Conservation (phyloP, 2,888 invertebrate species). For the Nysson spinosus region DNA sequence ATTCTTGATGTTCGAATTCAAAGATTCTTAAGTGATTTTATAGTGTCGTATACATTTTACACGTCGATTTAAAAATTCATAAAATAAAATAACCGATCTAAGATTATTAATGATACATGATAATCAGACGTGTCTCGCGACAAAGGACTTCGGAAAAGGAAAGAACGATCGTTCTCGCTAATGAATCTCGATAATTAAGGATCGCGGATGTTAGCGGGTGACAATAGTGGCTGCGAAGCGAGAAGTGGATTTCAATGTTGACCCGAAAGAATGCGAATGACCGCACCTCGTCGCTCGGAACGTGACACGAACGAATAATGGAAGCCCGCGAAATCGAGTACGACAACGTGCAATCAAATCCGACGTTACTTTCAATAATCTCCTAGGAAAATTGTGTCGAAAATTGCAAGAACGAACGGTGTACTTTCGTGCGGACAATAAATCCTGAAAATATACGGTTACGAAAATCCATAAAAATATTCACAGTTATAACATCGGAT, state of each 20-base stretch:
- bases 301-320: conserved; percentile 11
- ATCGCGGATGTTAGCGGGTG: background rate
- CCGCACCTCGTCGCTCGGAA: conserved; percentile 10
- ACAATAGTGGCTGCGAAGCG: background rate
- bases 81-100: too few species aligned
- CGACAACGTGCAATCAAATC: conserved; percentile 4
- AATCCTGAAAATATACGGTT: too few species aligned
- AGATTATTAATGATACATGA: too few species aligned
- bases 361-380: background rate
- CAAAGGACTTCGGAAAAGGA: too few species aligned
- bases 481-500: too few species aligned
- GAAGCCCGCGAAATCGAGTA: conserved; percentile 7
- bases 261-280: conserved; percentile 38
- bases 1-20: too few species aligned
- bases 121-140: background rate
- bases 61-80: too few species aligned
- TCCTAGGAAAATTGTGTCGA: background rate
- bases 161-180: background rate
- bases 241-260: conserved; percentile 42
- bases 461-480: too few species aligned
- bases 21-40: too few species aligned
- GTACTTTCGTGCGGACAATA: too few species aligned
- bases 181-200: background rate
- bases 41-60: too few species aligned
- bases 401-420: too few species aligned